These are phyloP conservation scores for Rhodinocichla rosea DNA, from an alignment of 2,113 vertebrate species.

Conservation along the genomic window DNA sequence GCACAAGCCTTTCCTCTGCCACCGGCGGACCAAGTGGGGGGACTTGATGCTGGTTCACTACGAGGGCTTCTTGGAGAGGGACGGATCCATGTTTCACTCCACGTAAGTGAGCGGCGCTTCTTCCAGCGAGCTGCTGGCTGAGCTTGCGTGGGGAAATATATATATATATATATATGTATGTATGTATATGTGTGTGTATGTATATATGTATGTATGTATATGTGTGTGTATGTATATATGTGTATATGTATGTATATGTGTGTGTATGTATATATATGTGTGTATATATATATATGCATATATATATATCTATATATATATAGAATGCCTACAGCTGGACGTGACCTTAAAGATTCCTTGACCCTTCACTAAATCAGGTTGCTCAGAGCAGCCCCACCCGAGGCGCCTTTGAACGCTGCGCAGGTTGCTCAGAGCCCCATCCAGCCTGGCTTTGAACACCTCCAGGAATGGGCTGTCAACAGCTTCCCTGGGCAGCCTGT, in stretches of 20 bases:
- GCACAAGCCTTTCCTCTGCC: conserved; percentile 88
- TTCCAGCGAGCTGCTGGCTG: neutral
- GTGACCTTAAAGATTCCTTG: neutral
- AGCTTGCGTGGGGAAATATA: neutral
- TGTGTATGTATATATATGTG: neutral
- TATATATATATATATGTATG: too few relatives aligned
- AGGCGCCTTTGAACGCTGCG: neutral
- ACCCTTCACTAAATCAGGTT: neutral
- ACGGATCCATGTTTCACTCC: conserved; percentile 91
- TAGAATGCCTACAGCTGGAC: neutral
- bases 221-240: accelerated
- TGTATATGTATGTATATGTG: too few relatives aligned
- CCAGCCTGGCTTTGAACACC: neutral
- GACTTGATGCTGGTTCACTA: conserved; percentile 92
- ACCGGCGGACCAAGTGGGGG: conserved; percentile 86
- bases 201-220: neutral
- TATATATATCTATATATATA: accelerated
- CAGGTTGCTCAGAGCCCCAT: neutral
- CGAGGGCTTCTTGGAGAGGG: conserved; percentile 87
- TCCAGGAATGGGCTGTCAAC: accelerated
- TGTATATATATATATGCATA: accelerated
- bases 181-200: too few relatives aligned
- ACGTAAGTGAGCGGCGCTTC: conserved; percentile 78
- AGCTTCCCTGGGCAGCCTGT: neutral
- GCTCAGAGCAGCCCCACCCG: neutral